Evolutionary conservation across 2,797 vertebrate species (phyloP).

Genomic region (Muscicapa comitata): DNA sequence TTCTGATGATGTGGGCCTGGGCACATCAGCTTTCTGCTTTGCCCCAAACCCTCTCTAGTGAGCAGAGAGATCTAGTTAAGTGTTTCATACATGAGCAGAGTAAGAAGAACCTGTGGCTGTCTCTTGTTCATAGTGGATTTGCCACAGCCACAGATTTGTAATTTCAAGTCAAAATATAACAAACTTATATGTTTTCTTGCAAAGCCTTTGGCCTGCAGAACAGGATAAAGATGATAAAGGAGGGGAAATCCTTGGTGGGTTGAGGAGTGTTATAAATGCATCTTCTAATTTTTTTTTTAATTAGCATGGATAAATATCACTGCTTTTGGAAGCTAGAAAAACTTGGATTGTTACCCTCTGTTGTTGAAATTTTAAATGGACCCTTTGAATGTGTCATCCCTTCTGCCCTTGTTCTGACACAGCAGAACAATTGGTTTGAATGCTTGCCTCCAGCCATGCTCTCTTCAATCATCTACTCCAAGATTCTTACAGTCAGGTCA

Average conservation of each 20-base stretch:
- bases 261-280: neutral
- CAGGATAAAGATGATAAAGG: neutral
- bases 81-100: neutral
- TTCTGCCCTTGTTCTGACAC: slow-evolving; percentile 18
- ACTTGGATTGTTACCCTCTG: neutral
- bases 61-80: neutral
- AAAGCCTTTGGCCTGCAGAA: neutral
- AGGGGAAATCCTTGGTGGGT: neutral
- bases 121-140: neutral
- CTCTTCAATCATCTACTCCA: neutral
- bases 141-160: neutral
- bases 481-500: neutral
- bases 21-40: neutral
- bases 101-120: neutral
- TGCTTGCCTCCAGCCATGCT: neutral
- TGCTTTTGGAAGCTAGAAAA: neutral
- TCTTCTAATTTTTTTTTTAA: neutral
- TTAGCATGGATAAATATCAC: neutral
- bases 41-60: neutral
- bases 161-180: neutral
- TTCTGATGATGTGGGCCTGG: neutral
- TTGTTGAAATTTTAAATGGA: neutral
- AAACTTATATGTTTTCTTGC: neutral
- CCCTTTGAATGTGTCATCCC: neutral
- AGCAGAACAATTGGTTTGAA: slow-evolving; percentile 10